These are phyloP conservation scores for Sminthurides aquaticus DNA, from an alignment of 2,888 invertebrate genomes.

Conservation along the genomic window DNA sequence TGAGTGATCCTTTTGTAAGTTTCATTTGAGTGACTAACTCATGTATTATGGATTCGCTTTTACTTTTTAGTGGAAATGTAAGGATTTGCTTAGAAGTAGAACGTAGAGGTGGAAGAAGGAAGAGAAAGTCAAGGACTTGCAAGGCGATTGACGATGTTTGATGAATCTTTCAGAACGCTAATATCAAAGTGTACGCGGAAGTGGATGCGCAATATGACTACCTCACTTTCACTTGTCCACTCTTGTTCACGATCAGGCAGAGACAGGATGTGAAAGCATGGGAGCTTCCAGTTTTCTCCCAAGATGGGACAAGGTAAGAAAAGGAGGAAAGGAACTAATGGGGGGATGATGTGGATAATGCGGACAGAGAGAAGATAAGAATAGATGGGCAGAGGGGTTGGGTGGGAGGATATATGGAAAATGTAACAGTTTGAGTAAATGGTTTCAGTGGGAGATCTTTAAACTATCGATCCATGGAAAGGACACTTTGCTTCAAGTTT, in stretches of 20 bases:
- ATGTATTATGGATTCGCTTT: not conserved
- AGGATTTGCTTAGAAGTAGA: no score
- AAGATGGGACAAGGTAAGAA: not conserved
- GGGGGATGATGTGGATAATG: not conserved
- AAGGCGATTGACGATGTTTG: no score
- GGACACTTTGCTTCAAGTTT: conserved; percentile 9
- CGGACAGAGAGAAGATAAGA: not conserved
- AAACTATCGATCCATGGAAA: conserved; percentile 3
- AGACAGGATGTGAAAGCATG: conserved; percentile 20
- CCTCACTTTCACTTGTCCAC: conserved; percentile 14
- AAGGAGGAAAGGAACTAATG: not conserved
- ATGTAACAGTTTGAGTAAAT: not conserved
- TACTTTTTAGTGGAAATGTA: not conserved
- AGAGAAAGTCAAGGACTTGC: no score
- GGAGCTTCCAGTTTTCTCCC: conserved; percentile 11
- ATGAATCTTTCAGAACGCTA: conserved; percentile 8
- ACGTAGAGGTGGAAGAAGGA: no score
- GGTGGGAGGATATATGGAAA: not conserved
- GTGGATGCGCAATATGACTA: conserved; percentile 6
- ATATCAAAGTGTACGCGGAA: conserved; percentile 17
- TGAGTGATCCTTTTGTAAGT: conserved; percentile 7
- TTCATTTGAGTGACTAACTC: no score
- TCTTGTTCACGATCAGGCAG: conserved; percentile 22
- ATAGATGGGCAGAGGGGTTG: not conserved
- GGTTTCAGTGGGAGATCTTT: not conserved